Base-by-base conservation (phyloP, 2,113 vertebrate genomes). In the Apteryx owenii region DNA sequence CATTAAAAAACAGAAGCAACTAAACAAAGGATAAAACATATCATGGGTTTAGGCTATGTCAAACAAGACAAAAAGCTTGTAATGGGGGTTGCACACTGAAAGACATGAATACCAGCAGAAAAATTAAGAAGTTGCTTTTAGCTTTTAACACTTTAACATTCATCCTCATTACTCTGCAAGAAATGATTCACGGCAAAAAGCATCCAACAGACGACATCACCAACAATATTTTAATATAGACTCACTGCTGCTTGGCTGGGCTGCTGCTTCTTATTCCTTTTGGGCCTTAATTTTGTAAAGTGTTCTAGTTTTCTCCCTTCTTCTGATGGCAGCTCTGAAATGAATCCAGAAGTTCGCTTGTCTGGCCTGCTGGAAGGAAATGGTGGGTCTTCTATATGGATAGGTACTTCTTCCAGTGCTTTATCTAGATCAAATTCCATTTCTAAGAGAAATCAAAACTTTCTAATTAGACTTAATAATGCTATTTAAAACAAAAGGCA, bases 391-490 rank as follows among this genome's bases (percentile, higher is more conserved):
- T 99, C 99, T 51, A 99, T 91, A 69, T 99, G 99, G 91, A 99
- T 96, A 5, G 99, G 99, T 81, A 99, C 98, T 61, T 99, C 99
- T 97, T 99, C 99, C 94, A 99, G 98, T 21, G 99, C 99, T 97
- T 99, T 99, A 97, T 99, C 99, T 82, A 99, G 97, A 97, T 99
- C 99, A 98, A 99, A 99, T 97, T 99, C 99, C 99, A 99, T 99
- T 95, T 99, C 99, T 99, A 93, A 75, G 95, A 96, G 46, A 93
- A 96, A 98, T 93, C 70, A 97, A 88, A 95, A 96, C 75, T 92
- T 95, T 92, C 76, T 68, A 85, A 94, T 95, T 96, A 96, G 90
- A 88, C 54, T 97, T 93, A 53, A 75, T 76, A 19, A 82, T 44
- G 40, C 38, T 76, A 78, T 84, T 95, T 86, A 53, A 95, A 93